phyloP scores from a whole-genome alignment of 2,888 invertebrate genomes.

The Eucera pruinosa region DNA sequence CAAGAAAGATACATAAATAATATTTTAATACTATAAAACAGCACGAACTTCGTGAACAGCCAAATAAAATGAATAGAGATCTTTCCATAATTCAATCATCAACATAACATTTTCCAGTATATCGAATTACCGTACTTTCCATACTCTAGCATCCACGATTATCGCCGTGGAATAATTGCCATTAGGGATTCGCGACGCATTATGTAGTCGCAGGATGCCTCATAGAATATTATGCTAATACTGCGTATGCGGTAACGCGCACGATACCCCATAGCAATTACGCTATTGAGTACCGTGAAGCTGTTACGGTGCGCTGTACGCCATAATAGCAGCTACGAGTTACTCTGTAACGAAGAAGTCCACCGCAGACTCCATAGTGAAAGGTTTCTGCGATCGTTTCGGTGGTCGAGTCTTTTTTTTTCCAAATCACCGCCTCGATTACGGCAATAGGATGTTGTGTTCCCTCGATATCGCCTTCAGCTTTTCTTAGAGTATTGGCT shows the following conservation, averaged over 20 bases:
- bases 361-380: constrained; percentile 19
- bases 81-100: too few species aligned
- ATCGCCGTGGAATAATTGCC: too few species aligned
- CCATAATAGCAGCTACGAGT: constrained; percentile 31
- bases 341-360: constrained; percentile 11
- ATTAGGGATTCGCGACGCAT: constrained; percentile 1
- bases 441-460: not conserved
- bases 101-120: too few species aligned
- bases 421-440: constrained; percentile 8
- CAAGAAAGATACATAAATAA: too few species aligned
- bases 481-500: not conserved
- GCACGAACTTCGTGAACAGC: too few species aligned
- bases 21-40: too few species aligned
- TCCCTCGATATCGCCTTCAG: not conserved
- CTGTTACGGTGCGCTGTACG: constrained; percentile 38
- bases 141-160: too few species aligned
- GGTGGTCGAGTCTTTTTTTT: constrained; percentile 8
- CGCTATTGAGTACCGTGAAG: constrained; percentile 40
- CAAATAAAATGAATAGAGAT: too few species aligned
- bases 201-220: constrained; percentile 7
- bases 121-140: too few species aligned
- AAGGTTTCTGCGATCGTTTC: constrained; percentile 34
- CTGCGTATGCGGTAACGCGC: constrained; percentile 35
- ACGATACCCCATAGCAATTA: constrained; percentile 42
- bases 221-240: constrained; percentile 53